phyloP scores from a whole-genome alignment of 2,797 vertebrate genomes.

The Synanceia verrucosa region DNA sequence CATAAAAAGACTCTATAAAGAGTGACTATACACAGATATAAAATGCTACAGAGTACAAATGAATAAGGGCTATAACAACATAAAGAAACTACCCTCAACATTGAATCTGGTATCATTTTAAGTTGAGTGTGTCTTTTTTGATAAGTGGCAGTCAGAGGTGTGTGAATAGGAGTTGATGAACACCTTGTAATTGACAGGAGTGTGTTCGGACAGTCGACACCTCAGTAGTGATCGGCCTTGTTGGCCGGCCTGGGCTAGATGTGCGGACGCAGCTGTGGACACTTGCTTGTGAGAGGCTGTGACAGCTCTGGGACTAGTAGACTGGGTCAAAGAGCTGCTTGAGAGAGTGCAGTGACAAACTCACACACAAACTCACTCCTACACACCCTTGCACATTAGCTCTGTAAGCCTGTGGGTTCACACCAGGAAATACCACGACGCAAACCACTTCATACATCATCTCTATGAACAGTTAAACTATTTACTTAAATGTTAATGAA shows the following conservation, averaged over 20 bases:
- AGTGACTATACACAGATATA: not conserved
- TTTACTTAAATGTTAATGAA: slow-evolving; percentile 65
- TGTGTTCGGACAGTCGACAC: slow-evolving; percentile 65
- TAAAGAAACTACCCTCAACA: not conserved
- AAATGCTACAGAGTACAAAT: not conserved
- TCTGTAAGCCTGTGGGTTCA: slow-evolving; percentile 53
- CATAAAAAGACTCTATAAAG: not conserved
- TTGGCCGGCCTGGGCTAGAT: slow-evolving; percentile 44
- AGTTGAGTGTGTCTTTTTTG: slow-evolving; percentile 16
- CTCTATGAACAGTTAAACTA: slow-evolving; percentile 50
- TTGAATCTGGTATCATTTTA: too few species aligned
- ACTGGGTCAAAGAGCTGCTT: slow-evolving; percentile 53
- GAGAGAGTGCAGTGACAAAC: slow-evolving; percentile 48
- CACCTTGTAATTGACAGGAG: slow-evolving; percentile 51
- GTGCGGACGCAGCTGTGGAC: slow-evolving; percentile 73
- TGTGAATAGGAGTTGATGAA: slow-evolving; percentile 65
- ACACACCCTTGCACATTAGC: slow-evolving; percentile 23
- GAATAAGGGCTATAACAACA: not conserved
- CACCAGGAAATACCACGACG: slow-evolving; percentile 64
- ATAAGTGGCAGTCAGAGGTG: slow-evolving; percentile 42
- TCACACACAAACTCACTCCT: slow-evolving; percentile 29
- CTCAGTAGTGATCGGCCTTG: slow-evolving; percentile 38
- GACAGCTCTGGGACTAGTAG: slow-evolving; percentile 60
- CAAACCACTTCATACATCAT: slow-evolving; percentile 69
- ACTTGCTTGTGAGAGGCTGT: slow-evolving; percentile 69